Percentiles rank a stretch among this genome's conserved stretches.
phyloP scores from a whole-genome alignment of 2,113 vertebrate species.

The Alectura lathami region DNA sequence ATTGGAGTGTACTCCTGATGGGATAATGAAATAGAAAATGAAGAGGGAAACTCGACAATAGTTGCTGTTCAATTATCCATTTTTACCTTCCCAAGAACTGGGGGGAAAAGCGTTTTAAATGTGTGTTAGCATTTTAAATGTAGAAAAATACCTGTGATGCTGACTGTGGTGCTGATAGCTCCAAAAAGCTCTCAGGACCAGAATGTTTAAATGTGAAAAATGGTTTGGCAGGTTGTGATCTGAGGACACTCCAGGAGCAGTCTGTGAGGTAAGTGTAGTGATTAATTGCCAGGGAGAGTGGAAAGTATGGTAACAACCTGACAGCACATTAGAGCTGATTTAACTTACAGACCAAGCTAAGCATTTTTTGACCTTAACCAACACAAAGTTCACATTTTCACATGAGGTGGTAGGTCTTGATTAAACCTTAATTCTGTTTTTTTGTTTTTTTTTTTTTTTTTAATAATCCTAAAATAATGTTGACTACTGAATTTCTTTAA shows the following conservation, averaged over 20 bases:
- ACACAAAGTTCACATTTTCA: not conserved
- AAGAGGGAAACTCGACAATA: not conserved
- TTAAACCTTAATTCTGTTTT: not conserved
- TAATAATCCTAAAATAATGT: not conserved
- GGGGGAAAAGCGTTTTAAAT: accelerated
- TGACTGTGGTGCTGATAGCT: not conserved
- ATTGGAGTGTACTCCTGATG: not conserved
- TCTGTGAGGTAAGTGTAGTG: not conserved
- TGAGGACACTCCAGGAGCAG: not conserved
- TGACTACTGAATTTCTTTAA: not conserved
- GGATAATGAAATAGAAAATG: not conserved
- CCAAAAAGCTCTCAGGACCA: not conserved
- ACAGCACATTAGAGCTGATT: accelerated
- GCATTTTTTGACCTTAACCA: not conserved
- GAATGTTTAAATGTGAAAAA: not conserved
- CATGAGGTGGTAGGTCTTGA: not conserved
- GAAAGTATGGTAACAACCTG: not conserved
- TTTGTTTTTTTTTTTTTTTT: no score
- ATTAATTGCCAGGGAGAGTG: not conserved
- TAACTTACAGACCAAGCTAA: not conserved
- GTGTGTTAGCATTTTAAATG: not conserved
- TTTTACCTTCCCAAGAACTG: not conserved
- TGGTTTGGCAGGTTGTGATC: not conserved
- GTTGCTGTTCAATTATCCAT: not conserved
- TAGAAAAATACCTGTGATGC: not conserved